phyloP scores from a whole-genome alignment of 2,888 invertebrate species.

The Leptopilina myrica region DNA sequence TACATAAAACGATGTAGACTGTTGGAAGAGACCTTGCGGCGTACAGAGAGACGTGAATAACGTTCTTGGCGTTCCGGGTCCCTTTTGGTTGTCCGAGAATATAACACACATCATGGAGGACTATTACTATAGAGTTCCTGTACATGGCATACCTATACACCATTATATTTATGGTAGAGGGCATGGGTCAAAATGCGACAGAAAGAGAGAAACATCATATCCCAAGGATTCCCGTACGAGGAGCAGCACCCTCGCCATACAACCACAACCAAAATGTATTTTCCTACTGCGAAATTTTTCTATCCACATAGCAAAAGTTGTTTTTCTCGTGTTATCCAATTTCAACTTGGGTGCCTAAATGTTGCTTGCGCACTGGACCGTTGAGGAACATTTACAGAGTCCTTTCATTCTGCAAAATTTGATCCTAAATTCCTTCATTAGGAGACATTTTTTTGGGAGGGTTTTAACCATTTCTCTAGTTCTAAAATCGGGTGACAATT shows the following conservation, averaged over 20 bases:
- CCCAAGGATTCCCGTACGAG: slow-evolving; percentile 46
- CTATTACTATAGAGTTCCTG: slow-evolving; percentile 24
- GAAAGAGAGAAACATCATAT: slow-evolving; percentile 52
- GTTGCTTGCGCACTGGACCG: slow-evolving; percentile 60
- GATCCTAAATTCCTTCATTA: background rate
- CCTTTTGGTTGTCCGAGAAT: slow-evolving; percentile 13
- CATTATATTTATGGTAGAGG: slow-evolving; percentile 51
- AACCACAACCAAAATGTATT: slow-evolving; percentile 50
- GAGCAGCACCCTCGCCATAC: slow-evolving; percentile 31
- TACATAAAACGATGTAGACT: background rate
- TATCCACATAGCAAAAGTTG: slow-evolving; percentile 48
- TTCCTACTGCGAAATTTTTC: slow-evolving; percentile 61
- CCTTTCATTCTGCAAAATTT: background rate
- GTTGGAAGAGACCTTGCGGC: slow-evolving; percentile 9
- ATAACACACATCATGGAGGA: slow-evolving; percentile 19
- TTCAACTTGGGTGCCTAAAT: slow-evolving; percentile 61
- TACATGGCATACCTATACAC: slow-evolving; percentile 35
- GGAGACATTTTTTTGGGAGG: too few species aligned
- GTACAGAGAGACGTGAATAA: slow-evolving; percentile 22
- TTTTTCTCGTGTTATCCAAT: slow-evolving; percentile 54
- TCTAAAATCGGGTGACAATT: too few species aligned
- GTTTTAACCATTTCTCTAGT: too few species aligned
- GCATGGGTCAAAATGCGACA: slow-evolving; percentile 43
- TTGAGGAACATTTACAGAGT: slow-evolving; percentile 49
- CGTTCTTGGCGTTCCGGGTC: slow-evolving; percentile 30